Percentiles rank a stretch among this genome's conserved stretches.
Evolutionary conservation across 30 jellyfish, hydroid and myxozoan genomes (phyloP).

Genomic region (Euphysa ruthae): DNA sequence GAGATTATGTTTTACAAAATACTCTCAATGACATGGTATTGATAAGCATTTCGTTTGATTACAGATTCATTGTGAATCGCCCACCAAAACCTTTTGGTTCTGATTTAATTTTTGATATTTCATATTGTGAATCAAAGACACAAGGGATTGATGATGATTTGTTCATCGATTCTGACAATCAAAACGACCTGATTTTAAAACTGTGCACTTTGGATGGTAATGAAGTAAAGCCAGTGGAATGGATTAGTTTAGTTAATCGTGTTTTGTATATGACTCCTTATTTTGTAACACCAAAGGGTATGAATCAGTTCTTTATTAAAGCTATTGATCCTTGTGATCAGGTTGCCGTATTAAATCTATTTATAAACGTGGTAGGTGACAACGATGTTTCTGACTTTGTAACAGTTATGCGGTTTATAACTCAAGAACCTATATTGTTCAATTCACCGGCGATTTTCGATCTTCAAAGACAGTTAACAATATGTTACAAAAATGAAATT

Average conservation of each 20-base stretch:
- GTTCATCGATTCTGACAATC: constrained; percentile 55
- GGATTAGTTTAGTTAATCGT: constrained; percentile 40
- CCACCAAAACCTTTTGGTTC: constrained; percentile 6
- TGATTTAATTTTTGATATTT: background rate
- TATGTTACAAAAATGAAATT: background rate
- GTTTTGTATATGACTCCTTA: constrained; percentile 45
- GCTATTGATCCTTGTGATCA: constrained; percentile 62
- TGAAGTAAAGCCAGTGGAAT: constrained; percentile 2
- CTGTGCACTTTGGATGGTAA: constrained; percentile 28
- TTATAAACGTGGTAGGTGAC: constrained; percentile 8
- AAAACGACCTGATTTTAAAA: background rate
- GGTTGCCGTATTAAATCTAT: constrained; percentile 24
- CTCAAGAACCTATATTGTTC: background rate
- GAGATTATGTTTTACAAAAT: background rate
- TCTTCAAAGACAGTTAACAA: background rate
- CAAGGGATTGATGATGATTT: constrained; percentile 27
- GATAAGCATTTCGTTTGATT: background rate
- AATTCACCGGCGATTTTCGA: background rate
- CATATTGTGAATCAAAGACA: background rate
- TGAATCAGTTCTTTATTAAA: constrained; percentile 23
- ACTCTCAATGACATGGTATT: background rate
- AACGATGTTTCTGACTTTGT: background rate
- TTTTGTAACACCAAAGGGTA: constrained; percentile 21
- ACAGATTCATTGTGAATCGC: background rate
- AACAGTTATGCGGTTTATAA: background rate